Conservation (phyloP, 2,113 vertebrate genomes). For the Bambusicola thoracicus region DNA sequence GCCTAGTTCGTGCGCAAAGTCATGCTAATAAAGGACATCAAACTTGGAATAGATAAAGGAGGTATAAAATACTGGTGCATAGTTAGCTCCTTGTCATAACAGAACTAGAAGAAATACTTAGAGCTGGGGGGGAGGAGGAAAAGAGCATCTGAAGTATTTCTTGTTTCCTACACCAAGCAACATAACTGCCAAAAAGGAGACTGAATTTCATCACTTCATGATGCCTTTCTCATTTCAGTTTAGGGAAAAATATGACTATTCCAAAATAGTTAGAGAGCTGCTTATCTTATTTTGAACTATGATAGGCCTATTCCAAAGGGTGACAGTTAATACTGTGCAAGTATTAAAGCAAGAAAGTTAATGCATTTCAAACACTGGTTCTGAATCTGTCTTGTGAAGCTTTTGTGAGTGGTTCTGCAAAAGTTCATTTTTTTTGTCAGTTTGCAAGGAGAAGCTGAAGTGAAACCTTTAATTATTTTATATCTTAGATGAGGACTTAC, state of each 20-base stretch:
- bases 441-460: neutral
- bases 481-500: neutral
- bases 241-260: neutral
- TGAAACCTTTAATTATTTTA: neutral
- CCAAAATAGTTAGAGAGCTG: neutral
- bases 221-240: neutral
- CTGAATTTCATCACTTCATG: neutral
- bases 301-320: neutral
- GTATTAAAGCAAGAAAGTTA: neutral
- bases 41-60: neutral
- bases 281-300: neutral
- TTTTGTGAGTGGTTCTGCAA: neutral
- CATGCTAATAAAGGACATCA: neutral
- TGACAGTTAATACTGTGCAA: neutral
- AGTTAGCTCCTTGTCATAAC: neutral
- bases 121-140: neutral
- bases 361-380: neutral
- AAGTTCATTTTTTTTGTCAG: neutral
- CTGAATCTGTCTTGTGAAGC: neutral
- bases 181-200: neutral
- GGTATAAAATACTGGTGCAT: fast-evolving
- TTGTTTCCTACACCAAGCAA: neutral
- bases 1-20: neutral
- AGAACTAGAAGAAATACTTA: neutral
- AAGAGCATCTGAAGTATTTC: neutral